Evolutionary conservation across 37 sponge, comb jelly and placozoan species (phyloP).

Genomic region (Chondrilla cf. caribensis): DNA sequence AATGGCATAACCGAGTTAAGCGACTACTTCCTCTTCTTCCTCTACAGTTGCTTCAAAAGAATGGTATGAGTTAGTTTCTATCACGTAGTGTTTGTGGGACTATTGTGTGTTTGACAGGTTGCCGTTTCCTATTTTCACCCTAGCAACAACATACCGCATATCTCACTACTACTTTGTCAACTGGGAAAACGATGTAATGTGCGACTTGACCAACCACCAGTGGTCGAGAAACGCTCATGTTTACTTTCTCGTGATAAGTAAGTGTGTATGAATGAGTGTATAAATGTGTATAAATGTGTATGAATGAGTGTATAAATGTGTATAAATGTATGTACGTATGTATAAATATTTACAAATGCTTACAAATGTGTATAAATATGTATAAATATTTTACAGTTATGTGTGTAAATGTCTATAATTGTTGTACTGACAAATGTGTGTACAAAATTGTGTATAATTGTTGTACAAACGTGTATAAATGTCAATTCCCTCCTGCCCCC

Average conservation of each 20-base stretch:
- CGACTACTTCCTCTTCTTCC: neutral
- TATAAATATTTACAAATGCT: neutral
- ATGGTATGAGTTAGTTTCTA: too few relatives aligned
- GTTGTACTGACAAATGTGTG: too few relatives aligned
- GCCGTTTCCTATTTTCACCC: neutral
- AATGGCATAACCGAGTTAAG: too few relatives aligned
- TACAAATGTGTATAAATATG: too few relatives aligned
- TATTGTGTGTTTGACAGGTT: too few relatives aligned
- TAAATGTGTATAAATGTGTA: neutral
- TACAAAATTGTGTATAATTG: too few relatives aligned
- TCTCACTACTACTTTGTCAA: slow-evolving; percentile 25
- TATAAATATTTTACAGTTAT: too few relatives aligned
- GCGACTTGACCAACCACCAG: slow-evolving; percentile 14
- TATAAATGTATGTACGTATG: neutral
- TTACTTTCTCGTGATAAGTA: slow-evolving; percentile 13
- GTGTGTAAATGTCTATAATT: too few relatives aligned
- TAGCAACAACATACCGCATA: neutral
- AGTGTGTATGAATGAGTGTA: neutral
- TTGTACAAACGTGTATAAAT: too few relatives aligned
- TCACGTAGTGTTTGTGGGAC: too few relatives aligned
- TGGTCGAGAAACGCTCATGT: slow-evolving; percentile 8
- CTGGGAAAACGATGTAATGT: slow-evolving; percentile 16
- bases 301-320: neutral
- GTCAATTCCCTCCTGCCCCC: too few relatives aligned
- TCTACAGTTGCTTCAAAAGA: too few relatives aligned